Base-by-base conservation (phyloP, 2,113 vertebrate species). In the Seriola rivoliana region DNA sequence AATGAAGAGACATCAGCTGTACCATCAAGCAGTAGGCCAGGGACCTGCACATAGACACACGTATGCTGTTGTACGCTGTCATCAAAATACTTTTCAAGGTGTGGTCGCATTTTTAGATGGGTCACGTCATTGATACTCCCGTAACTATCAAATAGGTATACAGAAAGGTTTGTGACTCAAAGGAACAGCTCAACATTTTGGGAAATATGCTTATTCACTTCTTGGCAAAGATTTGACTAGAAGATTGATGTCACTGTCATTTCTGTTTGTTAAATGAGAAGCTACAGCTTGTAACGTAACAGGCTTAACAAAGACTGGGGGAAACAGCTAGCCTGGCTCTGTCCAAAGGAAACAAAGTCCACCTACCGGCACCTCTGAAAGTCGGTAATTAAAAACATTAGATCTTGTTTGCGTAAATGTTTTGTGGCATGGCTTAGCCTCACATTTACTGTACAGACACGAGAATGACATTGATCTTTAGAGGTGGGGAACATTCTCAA, bases 1-100 rank as follows among this genome's bases (percentile, higher is more conserved):
- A 75, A 65, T 65, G 52, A 70, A 73, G 55, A 64, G 50, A 78
- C 67, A 74, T 70, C 73, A 75, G 62, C 29, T 54, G 65, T 44
- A 52, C 59, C 66, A 66, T 76, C 52, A 63, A 72, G 50, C 13
- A 55, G 12, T 32, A 67, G 75, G 73, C 38, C 62, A 75, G 60
- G 42, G 64, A 60, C 58, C 50, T 68, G 50, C 72, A 59, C 14
- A 62, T 67, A 76, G 52, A 80, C 72, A 81, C 64, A 44, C 32
- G 23, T 59, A 64, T 17, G 58, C n/a, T 71, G 78, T 70, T 81
- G 40, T 71, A 36, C 57, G 70, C 66, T 72, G 25, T 60, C 44
- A 48, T 19, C 65, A 66, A 52, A 55, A 63, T 21, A 54, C 42
- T 73, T 59, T 54, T 19, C 10, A 34, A 59, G 50, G 16, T 63